Evolutionary conservation across 2,888 invertebrate genomes (phyloP).

Genomic region (Euplagia quadripunctaria): DNA sequence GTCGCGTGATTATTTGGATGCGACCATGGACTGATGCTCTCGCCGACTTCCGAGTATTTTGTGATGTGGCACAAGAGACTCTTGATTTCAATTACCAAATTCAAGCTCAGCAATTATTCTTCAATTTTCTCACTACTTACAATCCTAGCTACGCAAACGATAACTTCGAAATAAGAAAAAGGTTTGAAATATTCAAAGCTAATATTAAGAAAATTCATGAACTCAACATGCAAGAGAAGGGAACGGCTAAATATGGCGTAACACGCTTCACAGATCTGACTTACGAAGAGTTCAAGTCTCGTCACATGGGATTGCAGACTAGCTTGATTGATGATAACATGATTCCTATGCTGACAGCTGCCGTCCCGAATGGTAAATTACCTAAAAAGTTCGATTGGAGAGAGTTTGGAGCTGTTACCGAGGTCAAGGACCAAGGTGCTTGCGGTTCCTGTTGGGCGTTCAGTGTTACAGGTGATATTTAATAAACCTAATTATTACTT

Average conservation of each 20-base stretch:
- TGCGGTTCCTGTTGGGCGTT: constrained; percentile 99
- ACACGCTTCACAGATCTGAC: constrained; percentile 95
- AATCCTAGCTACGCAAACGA: constrained; percentile 88
- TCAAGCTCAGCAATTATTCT: constrained; percentile 82
- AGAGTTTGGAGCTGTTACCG: constrained; percentile 92
- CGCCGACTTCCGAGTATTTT: constrained; percentile 73
- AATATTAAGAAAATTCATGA: constrained; percentile 92
- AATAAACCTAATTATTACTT: too few relatives aligned
- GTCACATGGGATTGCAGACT: constrained; percentile 87
- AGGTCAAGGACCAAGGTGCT: constrained; percentile 95
- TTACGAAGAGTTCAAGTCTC: constrained; percentile 88
- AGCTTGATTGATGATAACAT: constrained; percentile 85
- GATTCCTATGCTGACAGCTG: constrained; percentile 88
- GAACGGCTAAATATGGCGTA: constrained; percentile 95
- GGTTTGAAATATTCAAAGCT: constrained; percentile 91
- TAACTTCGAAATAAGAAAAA: constrained; percentile 87
- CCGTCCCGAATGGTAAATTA: constrained; percentile 89
- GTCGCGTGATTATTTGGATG: constrained; percentile 78
- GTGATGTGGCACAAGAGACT: constrained; percentile 68
- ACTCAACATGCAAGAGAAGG: constrained; percentile 92
- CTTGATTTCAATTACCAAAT: constrained; percentile 67
- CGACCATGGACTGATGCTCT: constrained; percentile 76
- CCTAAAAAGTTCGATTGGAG: constrained; percentile 96
- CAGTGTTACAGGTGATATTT: constrained; percentile 93
- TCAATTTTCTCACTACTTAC: constrained; percentile 85